These are phyloP conservation scores for Chymomyza fuscimana DNA, from an alignment of 2,888 invertebrate species.

Conservation along the genomic window DNA sequence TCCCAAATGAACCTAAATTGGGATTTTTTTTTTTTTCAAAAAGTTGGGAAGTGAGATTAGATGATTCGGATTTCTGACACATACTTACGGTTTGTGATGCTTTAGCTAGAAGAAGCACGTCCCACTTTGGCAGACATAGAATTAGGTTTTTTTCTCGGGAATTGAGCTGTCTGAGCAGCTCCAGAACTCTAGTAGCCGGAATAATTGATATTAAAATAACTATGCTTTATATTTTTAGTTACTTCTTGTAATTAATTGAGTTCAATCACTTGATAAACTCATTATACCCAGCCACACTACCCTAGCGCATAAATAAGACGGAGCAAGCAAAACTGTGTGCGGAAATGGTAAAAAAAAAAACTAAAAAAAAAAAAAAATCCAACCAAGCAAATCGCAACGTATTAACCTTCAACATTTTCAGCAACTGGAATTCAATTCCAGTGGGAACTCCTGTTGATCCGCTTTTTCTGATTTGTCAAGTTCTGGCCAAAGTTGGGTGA, in stretches of 20 bases:
- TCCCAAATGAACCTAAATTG: no score
- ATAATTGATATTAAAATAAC: no score
- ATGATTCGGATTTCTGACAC: no score
- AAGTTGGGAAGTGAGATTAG: no score
- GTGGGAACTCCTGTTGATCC: slow-evolving; percentile 43
- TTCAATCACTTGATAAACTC: not conserved
- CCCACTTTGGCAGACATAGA: no score
- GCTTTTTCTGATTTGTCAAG: slow-evolving; percentile 64
- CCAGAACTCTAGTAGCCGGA: no score
- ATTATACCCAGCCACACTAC: not conserved
- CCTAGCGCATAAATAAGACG: not conserved
- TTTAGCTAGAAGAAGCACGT: no score
- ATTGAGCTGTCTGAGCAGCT: no score
- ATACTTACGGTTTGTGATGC: no score
- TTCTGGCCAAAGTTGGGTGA: slow-evolving; percentile 15
- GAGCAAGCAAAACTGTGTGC: not conserved
- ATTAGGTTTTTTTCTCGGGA: no score
- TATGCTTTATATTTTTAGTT: no score
- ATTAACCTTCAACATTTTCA: slow-evolving; percentile 68
- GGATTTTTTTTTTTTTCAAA: no score
- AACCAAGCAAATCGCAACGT: slow-evolving; percentile 57
- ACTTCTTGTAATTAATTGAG: not conserved
- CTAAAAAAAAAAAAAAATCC: slow-evolving; percentile 28
- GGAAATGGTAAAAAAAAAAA: not conserved
- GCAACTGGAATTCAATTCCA: slow-evolving; percentile 51